These are phyloP conservation scores for Halocaridina rubra DNA, from an alignment of 2,888 invertebrate species.

Conservation along the genomic window DNA sequence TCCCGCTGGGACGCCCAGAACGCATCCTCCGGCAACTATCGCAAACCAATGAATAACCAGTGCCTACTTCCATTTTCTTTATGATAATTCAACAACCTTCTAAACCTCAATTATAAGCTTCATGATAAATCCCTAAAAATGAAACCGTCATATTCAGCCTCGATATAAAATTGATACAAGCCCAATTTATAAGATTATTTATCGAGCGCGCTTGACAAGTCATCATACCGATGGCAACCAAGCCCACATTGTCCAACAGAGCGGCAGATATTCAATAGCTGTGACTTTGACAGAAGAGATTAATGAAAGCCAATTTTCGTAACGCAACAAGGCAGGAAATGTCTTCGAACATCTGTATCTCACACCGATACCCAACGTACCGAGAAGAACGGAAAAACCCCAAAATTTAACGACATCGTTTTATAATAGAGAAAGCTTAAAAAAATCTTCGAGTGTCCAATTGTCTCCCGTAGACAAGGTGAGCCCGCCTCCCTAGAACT, in stretches of 20 bases:
- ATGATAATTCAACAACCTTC: too few species aligned
- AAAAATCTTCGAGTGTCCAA: conserved; percentile 36
- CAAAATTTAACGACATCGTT: conserved; percentile 10
- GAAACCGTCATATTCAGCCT: too few species aligned
- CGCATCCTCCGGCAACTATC: conserved; percentile 26
- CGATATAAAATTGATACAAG: too few species aligned
- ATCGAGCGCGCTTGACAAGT: too few species aligned
- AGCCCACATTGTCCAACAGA: conserved; percentile 55
- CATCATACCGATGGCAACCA: conserved; percentile 50
- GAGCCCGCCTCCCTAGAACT: conserved; percentile 27
- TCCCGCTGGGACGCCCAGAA: conserved; percentile 58
- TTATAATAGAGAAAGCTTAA: neutral
- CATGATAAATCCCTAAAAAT: too few species aligned
- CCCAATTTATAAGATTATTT: too few species aligned
- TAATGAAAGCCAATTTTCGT: conserved; percentile 59
- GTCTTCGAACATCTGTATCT: too few species aligned
- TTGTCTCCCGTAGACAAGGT: conserved; percentile 36
- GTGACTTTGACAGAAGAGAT: conserved; percentile 55
- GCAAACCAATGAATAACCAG: conserved; percentile 29
- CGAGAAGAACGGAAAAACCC: neutral
- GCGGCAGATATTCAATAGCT: conserved; percentile 55
- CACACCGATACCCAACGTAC: conserved; percentile 14
- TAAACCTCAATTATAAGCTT: too few species aligned
- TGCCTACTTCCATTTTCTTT: neutral
- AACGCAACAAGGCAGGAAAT: conserved; percentile 48